Conservation (phyloP, 1,140 invertebrate species). For the Caenorhabditis inopinata region DNA sequence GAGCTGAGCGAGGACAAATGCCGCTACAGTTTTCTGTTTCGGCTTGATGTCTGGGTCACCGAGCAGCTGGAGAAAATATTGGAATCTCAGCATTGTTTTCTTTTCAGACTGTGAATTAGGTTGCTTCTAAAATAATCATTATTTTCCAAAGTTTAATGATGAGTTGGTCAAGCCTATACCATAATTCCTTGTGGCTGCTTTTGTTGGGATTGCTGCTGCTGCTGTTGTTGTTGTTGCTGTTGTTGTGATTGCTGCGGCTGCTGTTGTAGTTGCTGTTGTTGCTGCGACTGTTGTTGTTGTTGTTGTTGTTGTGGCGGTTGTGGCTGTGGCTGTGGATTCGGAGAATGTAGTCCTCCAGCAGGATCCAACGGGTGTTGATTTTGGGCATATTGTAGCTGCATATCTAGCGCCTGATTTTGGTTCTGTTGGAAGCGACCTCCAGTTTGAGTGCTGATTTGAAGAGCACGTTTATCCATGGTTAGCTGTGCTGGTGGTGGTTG, state of each 20-base stretch:
- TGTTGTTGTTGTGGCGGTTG: neutral
- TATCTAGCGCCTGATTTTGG: constrained; percentile 1
- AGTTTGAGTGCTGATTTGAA: neutral
- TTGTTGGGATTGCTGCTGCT: neutral
- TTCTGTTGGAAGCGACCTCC: neutral
- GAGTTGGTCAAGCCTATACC: no score
- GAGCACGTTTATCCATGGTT: neutral
- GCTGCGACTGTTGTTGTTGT: neutral
- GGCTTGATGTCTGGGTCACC: constrained; percentile 62
- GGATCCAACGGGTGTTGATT: neutral
- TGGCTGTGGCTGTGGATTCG: neutral
- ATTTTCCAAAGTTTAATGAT: no score
- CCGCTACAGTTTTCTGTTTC: constrained; percentile 56
- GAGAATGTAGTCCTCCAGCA: neutral
- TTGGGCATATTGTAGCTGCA: constrained; percentile 10
- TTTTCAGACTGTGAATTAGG: neutral
- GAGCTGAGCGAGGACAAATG: constrained; percentile 63
- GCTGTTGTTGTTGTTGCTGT: neutral
- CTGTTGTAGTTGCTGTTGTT: neutral
- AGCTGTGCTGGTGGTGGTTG: neutral
- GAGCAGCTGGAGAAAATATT: constrained; percentile 66
- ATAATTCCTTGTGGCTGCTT: neutral
- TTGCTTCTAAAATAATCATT: no score
- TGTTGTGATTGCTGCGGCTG: neutral
- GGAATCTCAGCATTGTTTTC: constrained; percentile 44